Conservation (phyloP, 2,888 invertebrate genomes). For the Microctonus brassicae region DNA sequence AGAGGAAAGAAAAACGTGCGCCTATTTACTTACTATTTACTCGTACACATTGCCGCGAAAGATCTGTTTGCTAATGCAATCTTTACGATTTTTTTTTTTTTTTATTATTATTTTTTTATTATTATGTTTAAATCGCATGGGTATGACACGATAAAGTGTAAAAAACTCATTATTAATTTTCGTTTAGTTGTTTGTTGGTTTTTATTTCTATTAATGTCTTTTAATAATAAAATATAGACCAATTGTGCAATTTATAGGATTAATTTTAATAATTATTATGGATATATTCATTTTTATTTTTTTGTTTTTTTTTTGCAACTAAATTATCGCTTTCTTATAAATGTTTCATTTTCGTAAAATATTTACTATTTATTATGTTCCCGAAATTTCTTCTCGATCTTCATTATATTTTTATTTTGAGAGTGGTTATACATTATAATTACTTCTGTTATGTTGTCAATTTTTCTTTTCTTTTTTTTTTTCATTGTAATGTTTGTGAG, state of each 20-base stretch:
- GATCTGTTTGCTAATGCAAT: constrained; percentile 13
- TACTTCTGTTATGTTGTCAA: neutral
- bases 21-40: constrained; percentile 29
- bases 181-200: neutral
- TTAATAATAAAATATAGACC: constrained; percentile 56
- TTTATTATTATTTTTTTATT: neutral
- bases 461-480: neutral
- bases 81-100: constrained; percentile 6
- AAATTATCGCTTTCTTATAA: neutral
- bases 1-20: constrained; percentile 20
- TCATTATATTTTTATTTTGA: no score
- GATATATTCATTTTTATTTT: neutral
- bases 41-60: constrained; percentile 10
- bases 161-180: neutral
- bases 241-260: constrained; percentile 60
- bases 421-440: no score
- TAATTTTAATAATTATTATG: neutral
- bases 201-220: neutral
- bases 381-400: neutral
- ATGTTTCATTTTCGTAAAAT: neutral
- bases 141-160: neutral
- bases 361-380: neutral
- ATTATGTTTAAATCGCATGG: neutral
- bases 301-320: neutral
- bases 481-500: neutral